These are phyloP conservation scores for Nymphalis c-album DNA, from an alignment of 2,888 invertebrate genomes.

Conservation along the genomic window DNA sequence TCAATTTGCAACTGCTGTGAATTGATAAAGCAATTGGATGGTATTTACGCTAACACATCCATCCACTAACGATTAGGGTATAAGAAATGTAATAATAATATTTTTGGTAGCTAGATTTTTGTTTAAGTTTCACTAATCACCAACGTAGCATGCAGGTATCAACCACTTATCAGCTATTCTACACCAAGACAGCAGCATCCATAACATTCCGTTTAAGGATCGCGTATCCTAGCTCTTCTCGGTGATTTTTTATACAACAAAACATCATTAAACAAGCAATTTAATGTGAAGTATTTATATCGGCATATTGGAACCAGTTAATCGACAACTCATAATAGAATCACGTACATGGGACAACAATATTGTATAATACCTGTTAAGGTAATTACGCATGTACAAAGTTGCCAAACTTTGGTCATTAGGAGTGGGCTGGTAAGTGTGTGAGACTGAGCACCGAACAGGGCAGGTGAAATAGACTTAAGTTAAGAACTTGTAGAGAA, in stretches of 20 bases:
- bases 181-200: too few relatives aligned
- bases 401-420: slow-evolving; percentile 77
- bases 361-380: slow-evolving; percentile 48
- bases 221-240: too few relatives aligned
- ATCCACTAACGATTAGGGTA: too few relatives aligned
- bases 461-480: slow-evolving; percentile 58
- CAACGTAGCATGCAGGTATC: too few relatives aligned
- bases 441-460: slow-evolving; percentile 56
- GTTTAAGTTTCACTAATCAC: too few relatives aligned
- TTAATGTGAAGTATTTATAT: background rate
- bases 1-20: background rate
- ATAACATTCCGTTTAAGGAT: too few relatives aligned
- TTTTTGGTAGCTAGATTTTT: too few relatives aligned
- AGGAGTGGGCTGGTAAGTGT: slow-evolving; percentile 67
- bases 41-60: too few relatives aligned
- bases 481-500: slow-evolving; percentile 37
- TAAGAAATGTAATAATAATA: too few relatives aligned
- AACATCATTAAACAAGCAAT: too few relatives aligned
- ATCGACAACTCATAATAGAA: slow-evolving; percentile 33
- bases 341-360: slow-evolving; percentile 40
- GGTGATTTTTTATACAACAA: too few relatives aligned
- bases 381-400: slow-evolving; percentile 72
- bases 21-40: background rate
- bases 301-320: slow-evolving; percentile 16
- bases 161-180: too few relatives aligned